Percentiles rank a stretch among this genome's conserved stretches.
Conservation (phyloP, 2,888 invertebrate genomes). For the Lymantria monacha region DNA sequence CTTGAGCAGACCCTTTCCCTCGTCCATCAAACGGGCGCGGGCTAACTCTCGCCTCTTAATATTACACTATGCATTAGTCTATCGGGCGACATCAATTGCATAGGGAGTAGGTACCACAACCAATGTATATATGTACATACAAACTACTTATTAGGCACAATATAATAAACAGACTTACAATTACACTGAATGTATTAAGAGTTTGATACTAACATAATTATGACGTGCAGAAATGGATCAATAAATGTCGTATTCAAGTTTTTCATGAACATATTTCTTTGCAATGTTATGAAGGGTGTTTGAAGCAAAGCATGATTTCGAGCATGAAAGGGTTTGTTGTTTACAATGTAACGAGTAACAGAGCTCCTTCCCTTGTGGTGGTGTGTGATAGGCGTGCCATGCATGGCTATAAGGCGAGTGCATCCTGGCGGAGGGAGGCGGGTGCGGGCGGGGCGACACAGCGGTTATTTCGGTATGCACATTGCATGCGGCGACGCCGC, state of each 20-base stretch:
- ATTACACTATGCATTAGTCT: conserved; percentile 67
- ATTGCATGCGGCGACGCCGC: conserved; percentile 65
- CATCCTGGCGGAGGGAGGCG: conserved; percentile 58
- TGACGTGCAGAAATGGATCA: too few relatives aligned
- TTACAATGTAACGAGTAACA: conserved; percentile 52
- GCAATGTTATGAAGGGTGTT: not conserved
- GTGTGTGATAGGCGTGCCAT: conserved; percentile 59
- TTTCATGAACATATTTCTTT: not conserved
- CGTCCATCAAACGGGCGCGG: conserved; percentile 67
- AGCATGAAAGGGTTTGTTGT: conserved; percentile 52
- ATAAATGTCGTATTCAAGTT: not conserved
- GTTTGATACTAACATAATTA: too few relatives aligned
- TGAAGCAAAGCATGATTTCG: conserved; percentile 15
- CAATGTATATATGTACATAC: not conserved
- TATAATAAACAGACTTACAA: too few relatives aligned
- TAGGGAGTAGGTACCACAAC: conserved; percentile 32
- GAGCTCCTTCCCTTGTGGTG: conserved; percentile 49
- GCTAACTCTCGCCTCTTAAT: conserved; percentile 63
- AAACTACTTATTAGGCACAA: conserved; percentile 4
- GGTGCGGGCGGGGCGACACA: conserved; percentile 55
- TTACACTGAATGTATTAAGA: too few relatives aligned
- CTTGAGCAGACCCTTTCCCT: conserved; percentile 77
- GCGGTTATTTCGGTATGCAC: conserved; percentile 82
- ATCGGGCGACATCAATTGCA: conserved; percentile 69
- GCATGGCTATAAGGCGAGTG: conserved; percentile 59